Percentiles rank a stretch among this genome's conserved stretches.
phyloP scores from a whole-genome alignment of 2,888 invertebrate genomes.

The Cinara cedri region DNA sequence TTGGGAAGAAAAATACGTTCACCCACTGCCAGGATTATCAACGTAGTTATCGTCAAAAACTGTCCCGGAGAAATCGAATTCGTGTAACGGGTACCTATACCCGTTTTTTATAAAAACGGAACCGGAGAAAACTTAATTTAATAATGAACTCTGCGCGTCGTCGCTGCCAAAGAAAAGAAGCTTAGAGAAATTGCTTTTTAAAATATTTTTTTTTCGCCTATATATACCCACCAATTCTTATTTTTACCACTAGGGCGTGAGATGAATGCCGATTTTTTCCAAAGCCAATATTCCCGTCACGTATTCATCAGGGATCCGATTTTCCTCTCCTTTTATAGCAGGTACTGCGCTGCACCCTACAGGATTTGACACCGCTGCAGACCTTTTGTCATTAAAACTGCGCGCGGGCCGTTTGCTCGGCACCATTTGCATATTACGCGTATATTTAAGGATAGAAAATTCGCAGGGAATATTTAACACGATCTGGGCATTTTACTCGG shows the following conservation, averaged over 20 bases:
- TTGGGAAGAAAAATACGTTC: neutral
- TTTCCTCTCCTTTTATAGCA: neutral
- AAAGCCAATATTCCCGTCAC: constrained; percentile 48
- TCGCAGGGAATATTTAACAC: constrained; percentile 6
- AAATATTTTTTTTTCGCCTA: constrained; percentile 30
- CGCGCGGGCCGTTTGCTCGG: neutral
- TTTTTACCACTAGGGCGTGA: constrained; percentile 46
- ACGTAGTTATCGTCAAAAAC: neutral
- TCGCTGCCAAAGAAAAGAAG: constrained; percentile 29
- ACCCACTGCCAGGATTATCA: neutral
- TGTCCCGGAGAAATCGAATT: constrained; percentile 35
- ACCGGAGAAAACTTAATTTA: constrained; percentile 53
- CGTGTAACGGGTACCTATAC: neutral
- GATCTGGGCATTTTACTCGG: neutral
- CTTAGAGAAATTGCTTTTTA: constrained; percentile 48
- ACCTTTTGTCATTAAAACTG: constrained; percentile 51
- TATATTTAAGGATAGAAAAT: neutral
- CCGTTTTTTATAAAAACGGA: constrained; percentile 30
- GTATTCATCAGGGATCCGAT: constrained; percentile 56
- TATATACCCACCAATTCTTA: constrained; percentile 16
- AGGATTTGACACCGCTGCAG: constrained; percentile 20
- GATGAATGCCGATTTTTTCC: constrained; percentile 33
- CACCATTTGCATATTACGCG: constrained; percentile 36
- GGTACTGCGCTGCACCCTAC: neutral
- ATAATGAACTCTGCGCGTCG: constrained; percentile 32